A percentile compares a stretch with the other conserved stretches of the same genome.
These are phyloP conservation scores for Ciconia nigra DNA, from an alignment of 2,797 vertebrate species.

Conservation along the genomic window DNA sequence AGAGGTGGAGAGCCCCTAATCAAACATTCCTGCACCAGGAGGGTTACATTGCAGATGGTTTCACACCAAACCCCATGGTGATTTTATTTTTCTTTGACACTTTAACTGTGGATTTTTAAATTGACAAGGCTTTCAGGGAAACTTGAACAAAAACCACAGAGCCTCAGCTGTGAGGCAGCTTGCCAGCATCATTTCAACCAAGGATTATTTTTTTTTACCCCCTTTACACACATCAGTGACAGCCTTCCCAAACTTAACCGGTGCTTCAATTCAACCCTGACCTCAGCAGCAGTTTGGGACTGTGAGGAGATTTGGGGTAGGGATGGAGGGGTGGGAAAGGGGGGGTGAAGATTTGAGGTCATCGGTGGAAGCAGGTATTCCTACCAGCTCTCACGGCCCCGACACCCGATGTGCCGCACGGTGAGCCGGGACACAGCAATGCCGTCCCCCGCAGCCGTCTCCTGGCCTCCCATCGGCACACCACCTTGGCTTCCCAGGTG, in stretches of 20 bases:
- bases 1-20: background rate
- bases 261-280: background rate
- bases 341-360: background rate
- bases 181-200: background rate
- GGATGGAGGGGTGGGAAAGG: background rate
- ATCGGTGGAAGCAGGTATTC: background rate
- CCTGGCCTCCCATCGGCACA: accelerated
- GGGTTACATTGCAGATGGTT: background rate
- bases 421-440: background rate
- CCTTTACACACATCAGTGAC: background rate
- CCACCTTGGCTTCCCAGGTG: accelerated
- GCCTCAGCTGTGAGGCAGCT: background rate
- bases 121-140: background rate
- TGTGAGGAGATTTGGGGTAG: background rate
- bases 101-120: constrained; percentile 16
- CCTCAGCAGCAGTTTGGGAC: background rate
- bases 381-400: accelerated
- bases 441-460: accelerated
- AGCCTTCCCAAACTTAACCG: background rate
- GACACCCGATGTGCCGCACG: accelerated
- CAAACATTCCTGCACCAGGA: background rate
- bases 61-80: background rate
- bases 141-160: background rate
- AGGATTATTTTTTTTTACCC: background rate
- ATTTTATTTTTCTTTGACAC: constrained; percentile 24